Percentiles rank a stretch among this genome's conserved stretches.
Conservation (phyloP, 2,888 invertebrate genomes). For the Polyploca ridens region DNA sequence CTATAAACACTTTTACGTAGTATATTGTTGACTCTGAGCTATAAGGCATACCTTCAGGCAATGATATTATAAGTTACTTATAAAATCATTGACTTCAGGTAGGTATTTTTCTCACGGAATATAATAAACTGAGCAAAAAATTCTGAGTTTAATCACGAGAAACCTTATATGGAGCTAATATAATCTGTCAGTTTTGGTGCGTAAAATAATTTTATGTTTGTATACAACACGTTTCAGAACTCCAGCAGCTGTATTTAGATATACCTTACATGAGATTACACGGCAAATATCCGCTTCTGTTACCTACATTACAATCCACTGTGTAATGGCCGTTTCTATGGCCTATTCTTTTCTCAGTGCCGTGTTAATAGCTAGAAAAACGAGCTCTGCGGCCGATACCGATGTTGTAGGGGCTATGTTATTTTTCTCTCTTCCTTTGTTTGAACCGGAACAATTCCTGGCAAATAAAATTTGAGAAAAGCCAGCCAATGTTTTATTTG, state of each 20-base stretch:
- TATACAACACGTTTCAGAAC: neutral
- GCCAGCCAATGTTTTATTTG: conserved; percentile 4
- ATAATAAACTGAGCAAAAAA: too few species aligned
- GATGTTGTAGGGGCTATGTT: conserved; percentile 12
- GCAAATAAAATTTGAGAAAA: conserved; percentile 16
- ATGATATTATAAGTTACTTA: too few species aligned
- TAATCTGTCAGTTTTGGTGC: too few species aligned
- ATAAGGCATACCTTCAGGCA: too few species aligned
- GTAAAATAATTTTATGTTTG: too few species aligned
- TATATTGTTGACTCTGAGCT: too few species aligned
- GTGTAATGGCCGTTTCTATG: conserved; percentile 26
- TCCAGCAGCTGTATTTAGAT: conserved; percentile 17
- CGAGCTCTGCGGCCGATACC: conserved; percentile 21
- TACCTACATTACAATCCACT: conserved; percentile 23
- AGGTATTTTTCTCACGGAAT: too few species aligned
- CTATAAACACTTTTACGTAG: too few species aligned
- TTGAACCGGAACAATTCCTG: conserved; percentile 14
- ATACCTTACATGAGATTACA: conserved; percentile 27
- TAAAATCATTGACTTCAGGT: too few species aligned
- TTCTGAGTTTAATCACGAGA: too few species aligned
- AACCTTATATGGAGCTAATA: too few species aligned
- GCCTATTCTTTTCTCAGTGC: conserved; percentile 38
- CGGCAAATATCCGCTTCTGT: conserved; percentile 19
- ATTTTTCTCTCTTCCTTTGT: conserved; percentile 15
- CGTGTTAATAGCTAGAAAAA: conserved; percentile 36